Conservation (phyloP, 2,797 vertebrate genomes). For the Sternotherus odoratus region DNA sequence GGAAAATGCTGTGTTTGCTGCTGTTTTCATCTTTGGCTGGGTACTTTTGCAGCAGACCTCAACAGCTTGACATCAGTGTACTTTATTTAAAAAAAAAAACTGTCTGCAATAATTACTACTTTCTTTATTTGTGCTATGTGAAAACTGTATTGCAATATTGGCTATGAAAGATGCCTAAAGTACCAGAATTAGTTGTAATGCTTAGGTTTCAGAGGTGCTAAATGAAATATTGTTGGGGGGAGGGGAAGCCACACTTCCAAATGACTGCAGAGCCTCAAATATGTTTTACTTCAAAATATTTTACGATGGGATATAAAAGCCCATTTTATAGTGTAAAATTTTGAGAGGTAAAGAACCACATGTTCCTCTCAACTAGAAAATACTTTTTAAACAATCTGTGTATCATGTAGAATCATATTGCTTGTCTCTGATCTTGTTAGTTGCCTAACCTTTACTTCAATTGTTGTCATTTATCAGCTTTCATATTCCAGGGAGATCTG, state of each 20-base stretch:
- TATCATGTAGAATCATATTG: constrained; percentile 8
- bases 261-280: not conserved
- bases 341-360: not conserved
- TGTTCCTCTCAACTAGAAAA: constrained; percentile 38
- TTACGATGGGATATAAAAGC: constrained; percentile 33
- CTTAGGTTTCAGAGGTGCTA: not conserved
- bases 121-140: not conserved
- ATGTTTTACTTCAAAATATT: constrained; percentile 27
- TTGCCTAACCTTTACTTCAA: constrained; percentile 31
- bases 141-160: not conserved
- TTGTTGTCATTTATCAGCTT: constrained; percentile 36
- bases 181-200: not conserved
- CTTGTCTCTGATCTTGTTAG: constrained; percentile 38
- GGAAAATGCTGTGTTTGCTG: not conserved
- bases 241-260: not conserved
- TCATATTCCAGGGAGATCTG: constrained; percentile 22
- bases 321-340: constrained; percentile 14
- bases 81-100: not conserved
- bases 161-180: not conserved
- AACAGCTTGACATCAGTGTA: not conserved
- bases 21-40: not conserved
- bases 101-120: not conserved
- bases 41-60: not conserved
- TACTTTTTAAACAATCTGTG: not conserved
- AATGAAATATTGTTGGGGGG: not conserved